phyloP scores from a whole-genome alignment of 2,113 vertebrate genomes.

The Alligator sinensis region DNA sequence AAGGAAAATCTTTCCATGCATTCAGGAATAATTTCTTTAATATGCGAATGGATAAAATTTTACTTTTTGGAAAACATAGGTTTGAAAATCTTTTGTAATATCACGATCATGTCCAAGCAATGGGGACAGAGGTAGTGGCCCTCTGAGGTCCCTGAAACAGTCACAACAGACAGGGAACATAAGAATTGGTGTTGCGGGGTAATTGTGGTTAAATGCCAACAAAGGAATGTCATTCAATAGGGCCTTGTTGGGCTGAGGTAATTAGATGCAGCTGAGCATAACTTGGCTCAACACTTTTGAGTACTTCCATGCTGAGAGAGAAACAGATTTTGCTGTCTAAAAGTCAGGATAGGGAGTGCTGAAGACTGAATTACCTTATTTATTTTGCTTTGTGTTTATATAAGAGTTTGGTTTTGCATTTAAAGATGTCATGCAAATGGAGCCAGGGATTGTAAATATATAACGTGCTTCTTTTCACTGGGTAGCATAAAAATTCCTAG shows the following conservation, averaged over 20 bases:
- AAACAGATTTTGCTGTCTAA: constrained; percentile 2
- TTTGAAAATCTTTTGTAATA: no score
- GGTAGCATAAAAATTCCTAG: constrained; percentile 2
- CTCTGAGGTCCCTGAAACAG: constrained; percentile 3
- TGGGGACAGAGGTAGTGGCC: background rate
- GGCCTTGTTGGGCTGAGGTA: constrained; percentile 11
- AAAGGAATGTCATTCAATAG: constrained; percentile 27
- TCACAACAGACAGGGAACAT: background rate
- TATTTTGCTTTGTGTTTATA: background rate
- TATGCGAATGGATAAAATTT: background rate
- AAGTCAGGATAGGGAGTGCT: background rate
- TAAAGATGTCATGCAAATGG: background rate
- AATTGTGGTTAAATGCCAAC: constrained; percentile 23
- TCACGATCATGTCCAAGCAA: background rate
- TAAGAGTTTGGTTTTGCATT: background rate
- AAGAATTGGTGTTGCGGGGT: background rate
- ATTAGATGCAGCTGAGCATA: constrained; percentile 44
- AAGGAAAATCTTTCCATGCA: background rate
- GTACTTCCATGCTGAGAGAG: background rate
- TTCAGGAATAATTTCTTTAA: background rate
- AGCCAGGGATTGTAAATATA: background rate
- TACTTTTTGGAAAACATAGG: no score
- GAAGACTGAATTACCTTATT: background rate
- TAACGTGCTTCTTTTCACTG: background rate
- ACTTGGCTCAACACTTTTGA: background rate